Percentiles rank a stretch among this genome's conserved stretches.
These are phyloP conservation scores for Montifringilla adamsi DNA, from an alignment of 2,113 vertebrate genomes.

Conservation along the genomic window DNA sequence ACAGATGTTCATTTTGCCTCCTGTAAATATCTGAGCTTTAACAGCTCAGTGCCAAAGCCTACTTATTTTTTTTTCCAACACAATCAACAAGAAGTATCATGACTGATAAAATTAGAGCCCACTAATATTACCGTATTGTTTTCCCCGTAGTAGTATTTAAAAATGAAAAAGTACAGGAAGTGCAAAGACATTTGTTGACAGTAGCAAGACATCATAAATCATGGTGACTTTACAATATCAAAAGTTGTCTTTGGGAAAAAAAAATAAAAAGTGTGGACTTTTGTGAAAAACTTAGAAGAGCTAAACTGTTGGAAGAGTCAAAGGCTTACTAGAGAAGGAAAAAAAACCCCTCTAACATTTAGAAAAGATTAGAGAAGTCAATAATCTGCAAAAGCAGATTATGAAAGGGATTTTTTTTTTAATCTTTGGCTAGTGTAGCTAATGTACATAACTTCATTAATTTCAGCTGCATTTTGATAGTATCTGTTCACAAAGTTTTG, in stretches of 20 bases:
- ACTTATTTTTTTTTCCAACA: neutral
- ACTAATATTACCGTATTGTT: neutral
- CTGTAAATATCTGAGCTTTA: neutral
- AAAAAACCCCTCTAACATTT: neutral
- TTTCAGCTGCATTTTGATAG: neutral
- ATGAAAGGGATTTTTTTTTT: accelerated
- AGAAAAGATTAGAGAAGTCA: neutral
- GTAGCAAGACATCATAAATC: neutral
- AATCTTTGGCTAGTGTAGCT: neutral
- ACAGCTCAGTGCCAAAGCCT: neutral
- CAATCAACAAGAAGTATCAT: neutral
- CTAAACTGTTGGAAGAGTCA: neutral
- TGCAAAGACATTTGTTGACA: neutral
- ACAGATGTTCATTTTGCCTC: neutral
- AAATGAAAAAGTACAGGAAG: neutral
- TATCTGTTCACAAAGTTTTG: neutral
- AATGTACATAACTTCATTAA: neutral
- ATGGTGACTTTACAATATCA: neutral
- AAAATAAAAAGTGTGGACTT: neutral
- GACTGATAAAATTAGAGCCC: neutral
- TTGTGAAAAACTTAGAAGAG: neutral
- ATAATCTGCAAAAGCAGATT: neutral
- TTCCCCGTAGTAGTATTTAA: neutral
- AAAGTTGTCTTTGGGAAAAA: neutral
- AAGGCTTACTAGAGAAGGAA: neutral